phyloP scores from a whole-genome alignment of 2,113 vertebrate genomes.

The Leptobrachium ailaonicum region DNA sequence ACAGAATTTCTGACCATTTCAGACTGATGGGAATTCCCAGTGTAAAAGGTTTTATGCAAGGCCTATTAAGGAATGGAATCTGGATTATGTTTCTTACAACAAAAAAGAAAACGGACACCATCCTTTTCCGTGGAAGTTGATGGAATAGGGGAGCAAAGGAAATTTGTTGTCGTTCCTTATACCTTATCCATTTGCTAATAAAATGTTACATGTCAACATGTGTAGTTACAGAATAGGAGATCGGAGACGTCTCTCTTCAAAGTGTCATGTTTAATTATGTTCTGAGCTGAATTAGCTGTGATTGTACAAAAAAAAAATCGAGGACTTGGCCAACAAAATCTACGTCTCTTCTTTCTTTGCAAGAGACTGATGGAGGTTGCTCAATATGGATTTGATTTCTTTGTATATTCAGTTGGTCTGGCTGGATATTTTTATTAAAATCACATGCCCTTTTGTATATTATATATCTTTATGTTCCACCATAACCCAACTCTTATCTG shows the following conservation, averaged over 20 bases:
- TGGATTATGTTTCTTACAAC: too few species aligned
- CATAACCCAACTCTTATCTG: slow-evolving; percentile 24
- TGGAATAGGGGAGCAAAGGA: too few species aligned
- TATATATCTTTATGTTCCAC: slow-evolving; percentile 12
- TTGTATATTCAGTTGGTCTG: slow-evolving; percentile 9
- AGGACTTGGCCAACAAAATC: neutral
- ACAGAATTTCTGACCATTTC: too few species aligned
- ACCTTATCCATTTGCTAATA: too few species aligned
- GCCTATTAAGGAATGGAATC: too few species aligned
- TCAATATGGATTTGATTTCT: slow-evolving; percentile 36
- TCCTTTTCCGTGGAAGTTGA: too few species aligned
- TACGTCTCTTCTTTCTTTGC: slow-evolving; percentile 3
- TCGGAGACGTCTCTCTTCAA: slow-evolving; percentile 7
- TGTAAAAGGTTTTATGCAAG: too few species aligned
- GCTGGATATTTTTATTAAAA: slow-evolving; percentile 19
- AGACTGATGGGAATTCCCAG: too few species aligned
- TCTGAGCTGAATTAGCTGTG: slow-evolving; percentile 22
- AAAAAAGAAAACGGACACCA: too few species aligned
- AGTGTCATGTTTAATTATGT: neutral
- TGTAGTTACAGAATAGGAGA: neutral
- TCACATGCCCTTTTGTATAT: slow-evolving; percentile 23
- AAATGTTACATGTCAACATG: too few species aligned
- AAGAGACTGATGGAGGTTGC: slow-evolving; percentile 8
- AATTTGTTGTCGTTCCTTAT: too few species aligned
- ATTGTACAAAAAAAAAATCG: slow-evolving; percentile 16